phyloP scores from a whole-genome alignment of 2,113 vertebrate species.

The Odobenus rosmarus region DNA sequence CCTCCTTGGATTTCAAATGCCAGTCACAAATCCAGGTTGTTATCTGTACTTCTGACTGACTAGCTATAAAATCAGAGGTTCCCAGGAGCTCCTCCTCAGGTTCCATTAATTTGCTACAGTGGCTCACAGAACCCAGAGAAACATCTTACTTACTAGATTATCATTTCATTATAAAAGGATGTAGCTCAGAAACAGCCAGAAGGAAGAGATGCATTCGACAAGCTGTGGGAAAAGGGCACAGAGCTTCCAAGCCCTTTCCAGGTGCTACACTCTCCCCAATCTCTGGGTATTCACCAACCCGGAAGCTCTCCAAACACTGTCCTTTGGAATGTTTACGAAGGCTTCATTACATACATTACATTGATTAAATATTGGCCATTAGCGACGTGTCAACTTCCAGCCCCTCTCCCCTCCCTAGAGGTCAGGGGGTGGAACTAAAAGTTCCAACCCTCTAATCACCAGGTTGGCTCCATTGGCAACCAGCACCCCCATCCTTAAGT shows the following conservation, averaged over 20 bases:
- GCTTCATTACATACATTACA: background rate
- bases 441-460: background rate
- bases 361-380: background rate
- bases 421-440: background rate
- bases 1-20: background rate
- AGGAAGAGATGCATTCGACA: background rate
- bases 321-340: background rate
- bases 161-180: background rate
- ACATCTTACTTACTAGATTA: background rate
- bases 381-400: background rate
- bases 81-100: background rate
- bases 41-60: background rate
- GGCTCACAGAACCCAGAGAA: background rate
- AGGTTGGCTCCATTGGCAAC: background rate
- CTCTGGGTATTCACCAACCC: background rate
- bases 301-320: background rate
- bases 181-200: background rate
- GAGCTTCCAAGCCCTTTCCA: background rate
- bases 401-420: background rate
- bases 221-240: background rate
- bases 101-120: background rate
- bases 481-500: background rate
- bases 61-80: background rate
- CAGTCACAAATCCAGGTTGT: background rate
- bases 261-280: background rate